A percentile compares a stretch with the other conserved stretches of the same genome.
Conservation (phyloP, 2,888 invertebrate species). For the Oligia fasciuncula region DNA sequence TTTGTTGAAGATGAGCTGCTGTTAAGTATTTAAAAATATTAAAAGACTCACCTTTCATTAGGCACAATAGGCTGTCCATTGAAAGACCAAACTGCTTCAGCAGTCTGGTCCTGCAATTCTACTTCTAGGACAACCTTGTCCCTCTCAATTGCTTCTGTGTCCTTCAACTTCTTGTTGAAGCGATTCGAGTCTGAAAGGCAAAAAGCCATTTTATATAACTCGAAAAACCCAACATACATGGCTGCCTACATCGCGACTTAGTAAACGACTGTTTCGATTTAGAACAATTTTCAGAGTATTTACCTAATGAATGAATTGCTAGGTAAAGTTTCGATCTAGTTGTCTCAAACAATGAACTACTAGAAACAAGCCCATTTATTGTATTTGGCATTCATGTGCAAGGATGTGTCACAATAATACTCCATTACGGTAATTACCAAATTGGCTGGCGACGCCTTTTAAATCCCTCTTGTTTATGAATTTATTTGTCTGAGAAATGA, state of each 20-base stretch:
- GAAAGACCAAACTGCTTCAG: slow-evolving; percentile 98
- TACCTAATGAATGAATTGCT: slow-evolving; percentile 24
- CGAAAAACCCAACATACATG: slow-evolving; percentile 26
- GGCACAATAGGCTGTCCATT: slow-evolving; percentile 97
- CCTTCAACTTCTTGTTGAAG: slow-evolving; percentile 99
- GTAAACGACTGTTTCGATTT: slow-evolving; percentile 30
- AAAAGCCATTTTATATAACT: slow-evolving; percentile 43
- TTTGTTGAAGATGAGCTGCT: neutral
- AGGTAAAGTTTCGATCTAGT: slow-evolving; percentile 67
- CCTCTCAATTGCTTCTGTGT: slow-evolving; percentile 97
- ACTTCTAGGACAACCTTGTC: slow-evolving; percentile 97
- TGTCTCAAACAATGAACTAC: slow-evolving; percentile 69
- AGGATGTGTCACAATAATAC: slow-evolving; percentile 41
- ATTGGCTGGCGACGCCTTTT: slow-evolving; percentile 13
- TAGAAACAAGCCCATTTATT: slow-evolving; percentile 52
- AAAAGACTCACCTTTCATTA: slow-evolving; percentile 90
- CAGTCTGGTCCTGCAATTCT: slow-evolving; percentile 98
- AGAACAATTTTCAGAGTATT: slow-evolving; percentile 34
- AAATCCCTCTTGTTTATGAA: neutral
- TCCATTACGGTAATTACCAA: slow-evolving; percentile 25
- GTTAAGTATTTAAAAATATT: neutral
- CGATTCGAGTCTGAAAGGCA: slow-evolving; percentile 96
- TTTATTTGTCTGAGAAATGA: neutral
- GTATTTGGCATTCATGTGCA: slow-evolving; percentile 23
- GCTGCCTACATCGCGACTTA: slow-evolving; percentile 38